Base-by-base conservation (phyloP, 2,113 vertebrate species). In the Dipodomys merriami region DNA sequence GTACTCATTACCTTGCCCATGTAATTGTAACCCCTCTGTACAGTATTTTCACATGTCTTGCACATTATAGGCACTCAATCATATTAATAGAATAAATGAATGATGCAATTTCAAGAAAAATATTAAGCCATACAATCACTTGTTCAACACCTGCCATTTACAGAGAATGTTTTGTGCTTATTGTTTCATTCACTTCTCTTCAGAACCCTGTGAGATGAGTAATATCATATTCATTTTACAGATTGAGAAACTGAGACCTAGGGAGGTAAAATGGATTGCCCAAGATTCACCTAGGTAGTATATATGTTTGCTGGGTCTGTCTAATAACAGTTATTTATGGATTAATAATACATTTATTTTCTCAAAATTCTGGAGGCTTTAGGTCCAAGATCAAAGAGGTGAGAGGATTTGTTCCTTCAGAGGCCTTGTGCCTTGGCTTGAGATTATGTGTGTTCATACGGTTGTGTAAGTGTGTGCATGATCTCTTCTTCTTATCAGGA, bases 401-500 rank as follows among this genome's bases (percentile, higher is more conserved):
- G 27, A 13, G 30, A 16, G n/a, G 16, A 12, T 4, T 90, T 46
- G 16, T 44, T 62, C 33, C n/a, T 64, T 76, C 81, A 67, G 71
- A 74, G 29, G 60, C 15, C 46, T 83, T 7, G 76, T 49, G 72
- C 20, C 65, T 72, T 64, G 33, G 22, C 19, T 92, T 86, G 19
- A 62, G 29, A 72, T 53, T 19, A 27, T 25, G 11, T 49, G 18
- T 39, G 46, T 20, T 72, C 90, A 44, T 29, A 16, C 0, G 7
- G 53, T n/a, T 33, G 15, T 71, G 19, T 82, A 25, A 13, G 44
- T 74, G 11, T 49, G 19, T 83, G 27, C 27, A 6, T 22, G 27
- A 49, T 71, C 44, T 80, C 72, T 79, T 92, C 78, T 71, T 69
- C 57, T 84, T n/a, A 25, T n/a, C 85, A 89, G 39, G 67, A 83